A percentile compares a stretch with the other conserved stretches of the same genome.
phyloP scores from a whole-genome alignment of 2,888 invertebrate species.

The Cosmopolites sordidus region DNA sequence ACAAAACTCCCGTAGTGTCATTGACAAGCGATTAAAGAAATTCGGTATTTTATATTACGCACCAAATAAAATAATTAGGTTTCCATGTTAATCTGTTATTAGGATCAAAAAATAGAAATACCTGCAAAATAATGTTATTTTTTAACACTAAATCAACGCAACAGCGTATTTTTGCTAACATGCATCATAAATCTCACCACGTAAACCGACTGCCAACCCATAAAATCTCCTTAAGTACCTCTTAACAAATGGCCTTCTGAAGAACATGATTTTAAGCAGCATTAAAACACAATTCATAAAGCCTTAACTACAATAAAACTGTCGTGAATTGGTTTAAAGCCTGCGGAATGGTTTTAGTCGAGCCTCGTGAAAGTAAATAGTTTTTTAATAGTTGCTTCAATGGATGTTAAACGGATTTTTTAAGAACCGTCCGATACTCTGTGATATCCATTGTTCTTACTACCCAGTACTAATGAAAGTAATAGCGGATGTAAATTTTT shows the following conservation, averaged over 20 bases:
- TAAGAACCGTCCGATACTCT: too few species aligned
- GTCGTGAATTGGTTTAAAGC: conserved; percentile 14
- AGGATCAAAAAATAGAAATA: too few species aligned
- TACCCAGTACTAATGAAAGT: neutral
- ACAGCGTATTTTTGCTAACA: conserved; percentile 1
- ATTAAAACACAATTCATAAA: conserved; percentile 23
- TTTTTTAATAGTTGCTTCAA: neutral
- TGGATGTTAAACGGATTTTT: neutral
- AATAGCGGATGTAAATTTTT: neutral
- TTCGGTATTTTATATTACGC: too few species aligned
- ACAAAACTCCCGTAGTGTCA: too few species aligned
- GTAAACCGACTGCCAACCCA: conserved; percentile 4
- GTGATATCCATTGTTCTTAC: neutral
- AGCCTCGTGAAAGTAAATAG: neutral
- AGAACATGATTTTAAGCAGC: conserved; percentile 18
- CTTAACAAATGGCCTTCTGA: conserved; percentile 18
- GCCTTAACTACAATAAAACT: conserved; percentile 15
- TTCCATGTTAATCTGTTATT: too few species aligned
- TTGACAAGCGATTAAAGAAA: too few species aligned
- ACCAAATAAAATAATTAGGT: too few species aligned
- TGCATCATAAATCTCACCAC: neutral
- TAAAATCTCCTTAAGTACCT: conserved; percentile 14
- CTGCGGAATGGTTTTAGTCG: conserved; percentile 4
- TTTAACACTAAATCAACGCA: neutral
- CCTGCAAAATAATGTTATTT: neutral